Base-by-base conservation (phyloP, 2,888 invertebrate genomes). In the Mesoligia furuncula region DNA sequence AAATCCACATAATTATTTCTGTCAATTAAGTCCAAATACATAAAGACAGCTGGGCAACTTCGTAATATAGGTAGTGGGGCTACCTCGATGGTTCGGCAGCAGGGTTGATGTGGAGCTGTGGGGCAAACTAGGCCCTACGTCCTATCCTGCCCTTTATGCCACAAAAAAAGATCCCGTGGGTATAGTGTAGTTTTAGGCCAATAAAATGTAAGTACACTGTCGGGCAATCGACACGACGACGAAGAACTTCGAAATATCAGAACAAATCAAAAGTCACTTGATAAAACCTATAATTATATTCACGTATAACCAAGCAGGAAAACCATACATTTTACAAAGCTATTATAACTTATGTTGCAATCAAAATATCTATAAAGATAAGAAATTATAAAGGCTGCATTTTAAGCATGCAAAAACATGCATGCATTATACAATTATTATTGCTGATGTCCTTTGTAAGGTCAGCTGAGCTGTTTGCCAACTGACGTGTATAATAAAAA, bases 331-430 rank as follows among this genome's bases (percentile, higher is more conserved):
- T 27, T 75, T 36, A 77, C 27, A 7, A 1, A 15, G 48, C 24
- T 8, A 48, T 64, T n/a, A 57, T 36, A 31, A 42, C 15, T 48
- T 65, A 59, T 57, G 31, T 57, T 48, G 27, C 62, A 48, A 78
- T 27, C 24, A 27, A 62, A 75, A 62, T 75, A 64, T 48, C 3
- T 39, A 64, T n/a, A 83, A 76, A 74, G 73, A 86, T 79, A 86
- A 86, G 70, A 48, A 36, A 68, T 57, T 61, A 73, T 42, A 57
- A 59, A 71, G 64, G 36, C 64, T 73, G 59, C 64, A 73, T 77
- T 83, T 73, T 45, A 72, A 57, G 54, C 15, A 36, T 54, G 64
- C 48, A 42, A 42, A 11, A 11, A 42, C 9, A 42, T 42, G 42
- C 42, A 42, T 42, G 42, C 17, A 77, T 61, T 48, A 59, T 70